A percentile compares a stretch with the other conserved stretches of the same genome.
These are phyloP conservation scores for Mus spretus DNA, from an alignment of 2,797 vertebrate species.

Conservation along the genomic window DNA sequence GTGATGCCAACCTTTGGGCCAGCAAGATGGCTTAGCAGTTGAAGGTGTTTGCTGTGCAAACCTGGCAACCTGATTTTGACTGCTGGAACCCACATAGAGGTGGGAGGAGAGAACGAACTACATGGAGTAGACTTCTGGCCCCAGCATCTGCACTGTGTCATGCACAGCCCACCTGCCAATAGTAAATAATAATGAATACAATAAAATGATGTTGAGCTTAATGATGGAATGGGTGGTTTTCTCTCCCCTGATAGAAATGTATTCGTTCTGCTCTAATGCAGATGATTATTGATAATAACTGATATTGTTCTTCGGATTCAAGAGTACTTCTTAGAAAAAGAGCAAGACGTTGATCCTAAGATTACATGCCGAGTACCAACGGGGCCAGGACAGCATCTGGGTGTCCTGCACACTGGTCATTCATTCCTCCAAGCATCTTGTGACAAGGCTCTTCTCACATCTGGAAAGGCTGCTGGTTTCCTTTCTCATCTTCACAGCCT, in stretches of 20 bases:
- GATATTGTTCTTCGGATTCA: slow-evolving; percentile 54
- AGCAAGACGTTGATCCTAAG: slow-evolving; percentile 44
- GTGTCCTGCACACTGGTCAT: background rate
- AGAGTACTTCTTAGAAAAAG: slow-evolving; percentile 37
- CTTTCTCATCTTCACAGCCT: background rate
- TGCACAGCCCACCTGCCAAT: background rate
- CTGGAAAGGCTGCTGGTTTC: background rate
- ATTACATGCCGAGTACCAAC: slow-evolving; percentile 37
- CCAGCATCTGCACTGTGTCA: background rate
- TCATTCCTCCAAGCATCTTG: background rate
- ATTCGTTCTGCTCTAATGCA: background rate
- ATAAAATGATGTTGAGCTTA: background rate
- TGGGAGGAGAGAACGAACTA: background rate
- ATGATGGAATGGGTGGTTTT: background rate
- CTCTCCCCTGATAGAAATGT: background rate
- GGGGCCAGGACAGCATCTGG: background rate
- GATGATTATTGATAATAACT: background rate
- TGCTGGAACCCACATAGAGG: background rate
- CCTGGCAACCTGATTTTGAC: background rate
- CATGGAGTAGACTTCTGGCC: background rate
- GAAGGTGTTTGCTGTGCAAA: background rate
- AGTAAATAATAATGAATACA: background rate
- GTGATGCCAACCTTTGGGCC: background rate
- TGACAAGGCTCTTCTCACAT: background rate
- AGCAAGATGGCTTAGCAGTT: background rate